phyloP scores from a whole-genome alignment of 2,797 vertebrate genomes.

The Chrysocyon brachyurus region DNA sequence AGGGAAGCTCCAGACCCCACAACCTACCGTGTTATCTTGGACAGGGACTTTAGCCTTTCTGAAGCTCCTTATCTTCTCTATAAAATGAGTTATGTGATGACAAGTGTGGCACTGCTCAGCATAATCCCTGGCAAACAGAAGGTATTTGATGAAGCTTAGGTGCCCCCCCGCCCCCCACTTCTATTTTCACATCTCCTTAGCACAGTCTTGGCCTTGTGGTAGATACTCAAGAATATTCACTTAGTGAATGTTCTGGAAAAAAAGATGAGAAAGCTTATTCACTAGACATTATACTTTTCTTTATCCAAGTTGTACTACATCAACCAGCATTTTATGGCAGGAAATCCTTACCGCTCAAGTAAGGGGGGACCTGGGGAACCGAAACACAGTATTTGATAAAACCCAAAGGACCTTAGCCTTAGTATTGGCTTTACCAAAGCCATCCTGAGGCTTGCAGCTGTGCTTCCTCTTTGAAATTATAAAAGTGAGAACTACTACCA shows the following conservation, averaged over 20 bases:
- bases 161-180: neutral
- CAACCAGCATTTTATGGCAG: neutral
- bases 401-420: neutral
- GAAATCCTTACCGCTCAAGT: neutral
- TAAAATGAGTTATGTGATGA: neutral
- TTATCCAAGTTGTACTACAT: neutral
- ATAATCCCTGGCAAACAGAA: neutral
- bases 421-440: neutral
- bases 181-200: neutral
- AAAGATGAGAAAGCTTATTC: neutral
- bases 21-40: neutral
- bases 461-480: slow-evolving; percentile 34
- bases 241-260: slow-evolving; percentile 16
- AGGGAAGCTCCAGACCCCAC: neutral
- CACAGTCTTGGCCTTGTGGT: neutral
- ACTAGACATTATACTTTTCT: neutral
- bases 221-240: neutral
- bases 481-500: slow-evolving; percentile 21
- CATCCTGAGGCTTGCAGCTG: neutral
- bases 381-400: neutral
- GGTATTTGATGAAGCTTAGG: neutral
- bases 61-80: neutral
- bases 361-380: neutral
- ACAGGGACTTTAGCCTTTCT: neutral
- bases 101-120: neutral